phyloP scores from a whole-genome alignment of 1,140 invertebrate genomes.

The Zaprionus lachaisei region DNA sequence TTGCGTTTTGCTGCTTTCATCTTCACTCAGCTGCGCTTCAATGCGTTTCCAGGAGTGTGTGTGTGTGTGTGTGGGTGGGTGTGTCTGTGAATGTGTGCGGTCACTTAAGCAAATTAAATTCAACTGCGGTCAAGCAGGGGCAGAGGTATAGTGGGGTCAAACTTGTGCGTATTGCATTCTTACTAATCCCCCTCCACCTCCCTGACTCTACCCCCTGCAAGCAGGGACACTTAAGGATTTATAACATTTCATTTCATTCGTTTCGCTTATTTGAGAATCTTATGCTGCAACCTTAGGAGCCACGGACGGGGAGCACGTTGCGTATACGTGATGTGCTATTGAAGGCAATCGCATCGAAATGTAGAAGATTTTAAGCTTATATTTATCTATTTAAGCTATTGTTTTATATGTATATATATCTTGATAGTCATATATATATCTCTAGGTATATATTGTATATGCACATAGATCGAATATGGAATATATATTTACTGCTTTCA shows the following conservation, averaged over 20 bases:
- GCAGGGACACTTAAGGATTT: slow-evolving; percentile 3
- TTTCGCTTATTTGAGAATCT: slow-evolving; percentile 9
- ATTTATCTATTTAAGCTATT: too few relatives aligned
- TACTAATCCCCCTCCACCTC: background rate
- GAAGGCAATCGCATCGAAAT: background rate
- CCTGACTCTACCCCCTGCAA: too few relatives aligned
- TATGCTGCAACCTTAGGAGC: background rate
- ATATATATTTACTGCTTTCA: too few relatives aligned
- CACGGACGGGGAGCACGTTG: background rate
- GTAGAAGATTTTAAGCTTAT: too few relatives aligned
- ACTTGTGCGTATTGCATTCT: background rate
- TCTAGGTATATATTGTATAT: too few relatives aligned
- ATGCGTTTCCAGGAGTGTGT: slow-evolving; percentile 18
- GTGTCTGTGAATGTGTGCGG: slow-evolving; percentile 32
- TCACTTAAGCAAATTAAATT: slow-evolving; percentile 63
- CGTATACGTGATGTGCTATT: background rate
- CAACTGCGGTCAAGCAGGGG: slow-evolving; percentile 22
- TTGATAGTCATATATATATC: too few relatives aligned
- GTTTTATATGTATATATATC: too few relatives aligned
- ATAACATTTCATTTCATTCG: slow-evolving; percentile 20
- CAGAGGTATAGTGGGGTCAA: background rate
- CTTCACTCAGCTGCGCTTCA: slow-evolving; percentile 47
- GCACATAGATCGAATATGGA: too few relatives aligned
- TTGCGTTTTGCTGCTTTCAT: slow-evolving; percentile 23
- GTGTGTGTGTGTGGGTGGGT: background rate